Evolutionary conservation across 2,113 vertebrate genomes (phyloP).

Genomic region (Ellobius talpinus): DNA sequence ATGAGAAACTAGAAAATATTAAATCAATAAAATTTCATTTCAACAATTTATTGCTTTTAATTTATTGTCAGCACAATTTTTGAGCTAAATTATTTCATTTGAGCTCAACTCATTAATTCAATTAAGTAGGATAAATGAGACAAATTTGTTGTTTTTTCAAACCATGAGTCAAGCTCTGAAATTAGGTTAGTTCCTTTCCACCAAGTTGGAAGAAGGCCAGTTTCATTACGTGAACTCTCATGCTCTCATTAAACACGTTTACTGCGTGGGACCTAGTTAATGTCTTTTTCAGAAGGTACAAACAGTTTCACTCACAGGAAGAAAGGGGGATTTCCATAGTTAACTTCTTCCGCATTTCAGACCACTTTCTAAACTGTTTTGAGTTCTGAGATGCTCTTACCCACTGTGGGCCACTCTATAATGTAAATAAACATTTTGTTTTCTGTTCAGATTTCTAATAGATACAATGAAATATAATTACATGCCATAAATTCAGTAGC

Average conservation of each 20-base stretch:
- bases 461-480: neutral
- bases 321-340: neutral
- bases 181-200: slow-evolving; percentile 51
- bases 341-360: neutral
- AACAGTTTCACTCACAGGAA: slow-evolving; percentile 18
- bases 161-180: slow-evolving; percentile 48
- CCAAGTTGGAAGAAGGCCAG: slow-evolving; percentile 36
- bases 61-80: slow-evolving; percentile 52
- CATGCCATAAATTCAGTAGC: neutral
- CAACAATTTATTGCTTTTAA: slow-evolving; percentile 66
- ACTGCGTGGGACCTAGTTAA: neutral
- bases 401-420: neutral
- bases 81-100: slow-evolving; percentile 67
- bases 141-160: slow-evolving; percentile 67
- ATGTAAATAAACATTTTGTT: slow-evolving; percentile 53
- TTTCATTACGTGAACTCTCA: slow-evolving; percentile 43
- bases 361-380: neutral
- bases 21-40: slow-evolving; percentile 55
- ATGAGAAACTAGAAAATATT: slow-evolving; percentile 65
- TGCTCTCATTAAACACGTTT: slow-evolving; percentile 33
- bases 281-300: slow-evolving; percentile 25
- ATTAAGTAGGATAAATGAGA: slow-evolving; percentile 64
- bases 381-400: slow-evolving; percentile 15
- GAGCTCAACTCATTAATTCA: slow-evolving; percentile 69
- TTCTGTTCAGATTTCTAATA: slow-evolving; percentile 48